Evolutionary conservation across 2,888 invertebrate species (phyloP).

Genomic region (Salticus scenicus): DNA sequence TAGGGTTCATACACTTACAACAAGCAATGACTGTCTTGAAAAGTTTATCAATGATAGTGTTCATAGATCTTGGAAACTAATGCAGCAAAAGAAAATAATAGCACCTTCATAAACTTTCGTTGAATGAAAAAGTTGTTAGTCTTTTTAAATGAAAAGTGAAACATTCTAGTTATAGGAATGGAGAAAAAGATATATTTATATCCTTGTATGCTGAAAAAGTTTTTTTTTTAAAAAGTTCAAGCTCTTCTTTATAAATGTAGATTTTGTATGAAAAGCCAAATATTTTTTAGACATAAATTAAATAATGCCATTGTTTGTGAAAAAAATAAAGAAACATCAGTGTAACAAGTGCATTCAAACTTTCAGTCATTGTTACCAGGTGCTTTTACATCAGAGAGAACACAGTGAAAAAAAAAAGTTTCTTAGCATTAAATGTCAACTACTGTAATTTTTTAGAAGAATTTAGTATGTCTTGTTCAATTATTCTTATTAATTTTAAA

Average conservation of each 20-base stretch:
- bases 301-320: slow-evolving; percentile 64
- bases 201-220: slow-evolving; percentile 65
- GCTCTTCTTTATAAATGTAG: slow-evolving; percentile 65
- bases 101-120: not conserved
- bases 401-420: slow-evolving; percentile 35
- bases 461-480: not conserved
- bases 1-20: not conserved
- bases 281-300: slow-evolving; percentile 68
- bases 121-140: not conserved
- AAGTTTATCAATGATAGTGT: slow-evolving; percentile 21
- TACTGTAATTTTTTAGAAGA: not conserved
- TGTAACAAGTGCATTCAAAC: slow-evolving; percentile 67
- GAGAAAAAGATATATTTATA: slow-evolving; percentile 59
- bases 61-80: slow-evolving; percentile 57
- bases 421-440: slow-evolving; percentile 48
- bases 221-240: slow-evolving; percentile 63
- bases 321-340: slow-evolving; percentile 43
- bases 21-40: not conserved
- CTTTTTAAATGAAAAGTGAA: not conserved
- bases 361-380: slow-evolving; percentile 68
- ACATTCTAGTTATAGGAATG: slow-evolving; percentile 32
- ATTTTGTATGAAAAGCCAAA: slow-evolving; percentile 62
- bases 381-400: slow-evolving; percentile 69
- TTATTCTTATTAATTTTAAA: not conserved
- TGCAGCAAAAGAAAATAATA: slow-evolving; percentile 55